These are phyloP conservation scores for Tachycineta bicolor DNA, from an alignment of 2,113 vertebrate species.

Conservation along the genomic window DNA sequence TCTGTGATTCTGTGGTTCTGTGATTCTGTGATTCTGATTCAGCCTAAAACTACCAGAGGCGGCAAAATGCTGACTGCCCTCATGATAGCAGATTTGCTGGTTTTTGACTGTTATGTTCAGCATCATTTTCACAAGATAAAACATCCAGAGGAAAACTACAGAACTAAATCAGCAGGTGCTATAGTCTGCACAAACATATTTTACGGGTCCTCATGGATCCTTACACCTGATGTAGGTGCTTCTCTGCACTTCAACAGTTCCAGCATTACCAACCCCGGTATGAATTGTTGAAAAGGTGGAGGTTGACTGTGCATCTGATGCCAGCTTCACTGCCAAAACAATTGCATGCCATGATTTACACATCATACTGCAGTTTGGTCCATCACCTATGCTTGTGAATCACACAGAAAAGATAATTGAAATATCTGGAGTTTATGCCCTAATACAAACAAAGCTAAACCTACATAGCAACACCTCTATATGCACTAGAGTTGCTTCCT, in stretches of 20 bases:
- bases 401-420: background rate
- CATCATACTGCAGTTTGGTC: background rate
- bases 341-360: background rate
- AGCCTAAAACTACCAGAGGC: background rate
- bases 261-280: background rate
- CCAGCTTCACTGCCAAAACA: background rate
- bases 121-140: background rate
- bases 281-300: background rate
- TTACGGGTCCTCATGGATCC: rapidly evolving
- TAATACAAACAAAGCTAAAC: background rate
- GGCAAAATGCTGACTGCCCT: background rate
- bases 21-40: background rate
- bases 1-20: background rate
- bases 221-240: background rate
- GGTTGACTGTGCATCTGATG: background rate
- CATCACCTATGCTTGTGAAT: background rate
- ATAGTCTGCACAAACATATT: background rate
- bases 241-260: background rate
- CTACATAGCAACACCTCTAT: background rate
- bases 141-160: background rate
- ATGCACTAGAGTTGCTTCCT: background rate
- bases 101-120: background rate
- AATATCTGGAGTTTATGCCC: background rate
- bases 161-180: background rate
- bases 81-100: background rate